Base-by-base conservation (phyloP, 2,797 vertebrate species). In the Coreius guichenoti region DNA sequence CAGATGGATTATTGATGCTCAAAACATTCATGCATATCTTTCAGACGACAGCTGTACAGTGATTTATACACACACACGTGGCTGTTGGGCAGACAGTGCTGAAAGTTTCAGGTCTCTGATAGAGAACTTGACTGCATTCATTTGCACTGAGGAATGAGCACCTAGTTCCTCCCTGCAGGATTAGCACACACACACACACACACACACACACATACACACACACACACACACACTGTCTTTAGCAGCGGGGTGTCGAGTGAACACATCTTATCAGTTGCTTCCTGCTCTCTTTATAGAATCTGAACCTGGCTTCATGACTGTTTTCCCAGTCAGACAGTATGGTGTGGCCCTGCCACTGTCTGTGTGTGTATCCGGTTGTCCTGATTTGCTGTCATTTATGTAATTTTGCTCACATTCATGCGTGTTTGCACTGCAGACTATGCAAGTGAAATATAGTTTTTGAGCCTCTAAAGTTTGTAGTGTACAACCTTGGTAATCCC, bases 41-140 rank as follows among this genome's bases (percentile, higher is more conserved):
- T 77, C 16, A 49, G 43, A 65, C 19, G 2, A 68, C 39, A 80
- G 65, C 58, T 75, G 47, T 65, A n/a, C 39, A 43, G n/a, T 86
- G 56, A 78, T 70, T 36, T 69, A 81, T 13, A 39, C 47, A 80
- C 75, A 72, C 67, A 73, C 75, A 65, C 75, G 72, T 79, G 81
- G 39, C 67, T 82, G 54, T 36, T 68, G 79, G 31, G 70, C 45
- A 69, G 68, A 58, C 78, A 82, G 83, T 81, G 83, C 80, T 88
- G 83, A 91, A 90, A 91, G 86, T 84, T 89, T 89, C 78, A 84
- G 68, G 77, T 75, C 31, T 61, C 56, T 68, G 85, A 86, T 89
- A 86, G 86, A 80, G 82, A 82, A 74, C 74, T 86, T 72, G 72
- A 77, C 80, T 82, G 63, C 83, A 84, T 89, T 76, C 56, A 56